phyloP scores from a whole-genome alignment of 2,797 vertebrate species.

The Sebastes iracundus region DNA sequence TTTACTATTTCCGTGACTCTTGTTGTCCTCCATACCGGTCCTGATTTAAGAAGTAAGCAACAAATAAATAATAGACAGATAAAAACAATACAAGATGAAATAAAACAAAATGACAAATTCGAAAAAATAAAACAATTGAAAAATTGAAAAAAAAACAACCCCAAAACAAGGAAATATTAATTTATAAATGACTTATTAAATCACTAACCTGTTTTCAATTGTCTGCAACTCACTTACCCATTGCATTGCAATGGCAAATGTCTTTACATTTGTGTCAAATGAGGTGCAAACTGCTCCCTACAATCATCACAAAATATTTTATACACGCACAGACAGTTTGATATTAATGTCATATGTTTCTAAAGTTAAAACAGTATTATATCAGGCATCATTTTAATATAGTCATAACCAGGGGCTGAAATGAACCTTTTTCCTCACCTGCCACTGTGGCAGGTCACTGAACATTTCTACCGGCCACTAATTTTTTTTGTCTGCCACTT shows the following conservation, averaged over 20 bases:
- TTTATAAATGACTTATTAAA: neutral
- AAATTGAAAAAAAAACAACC: no score
- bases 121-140: neutral
- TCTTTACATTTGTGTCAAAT: neutral
- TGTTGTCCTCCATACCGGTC: no score
- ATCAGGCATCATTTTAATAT: neutral
- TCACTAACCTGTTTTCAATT: neutral
- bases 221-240: neutral
- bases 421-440: no score
- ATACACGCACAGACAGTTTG: neutral
- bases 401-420: neutral
- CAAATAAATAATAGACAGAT: neutral
- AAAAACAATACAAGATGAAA: neutral
- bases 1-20: no score
- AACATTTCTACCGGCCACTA: no score
- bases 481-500: no score
- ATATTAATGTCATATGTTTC: neutral
- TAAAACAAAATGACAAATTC: neutral
- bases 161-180: neutral
- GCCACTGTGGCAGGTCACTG: no score
- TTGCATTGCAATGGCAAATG: neutral
- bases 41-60: neutral
- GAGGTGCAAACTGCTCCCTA: neutral
- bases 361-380: no score
- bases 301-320: neutral